Base-by-base conservation (phyloP, 2,113 vertebrate genomes). In the Brachyhypopomus gauderio region DNA sequence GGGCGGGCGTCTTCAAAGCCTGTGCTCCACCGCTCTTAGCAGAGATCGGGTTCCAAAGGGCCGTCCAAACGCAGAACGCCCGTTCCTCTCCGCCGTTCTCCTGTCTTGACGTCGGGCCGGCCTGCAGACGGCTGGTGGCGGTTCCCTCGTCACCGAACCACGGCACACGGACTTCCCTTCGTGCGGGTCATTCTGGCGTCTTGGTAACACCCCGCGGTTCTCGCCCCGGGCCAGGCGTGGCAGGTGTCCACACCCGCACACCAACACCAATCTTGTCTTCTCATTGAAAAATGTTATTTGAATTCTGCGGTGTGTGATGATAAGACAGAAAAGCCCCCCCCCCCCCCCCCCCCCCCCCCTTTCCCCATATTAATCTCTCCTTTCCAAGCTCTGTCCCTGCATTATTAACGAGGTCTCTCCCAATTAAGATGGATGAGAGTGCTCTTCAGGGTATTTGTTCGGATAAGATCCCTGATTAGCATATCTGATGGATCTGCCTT, bases 341-440 rank as follows among this genome's bases (percentile, higher is more conserved):
- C 25, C n/a, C n/a, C n/a, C n/a, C n/a, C n/a, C n/a, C n/a, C n/a
- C n/a, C n/a, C n/a, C 36, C 70, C 63, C 23, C 16, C 23, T 17
- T n/a, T 60, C 38, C 66, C 23, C 63, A 70, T 67, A 80, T 84
- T 86, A 83, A 83, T 84, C 69, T 80, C 89, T 84, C 88, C 41
- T 90, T 82, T 83, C 81, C 83, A 87, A 87, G 89, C 86, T 90
- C 79, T 83, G 84, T 80, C 82, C 87, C 85, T 92, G 88, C 91
- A 93, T 92, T 92, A 93, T 93, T 94, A 93, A 94, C 87, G 88
- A 93, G 92, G 85, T 87, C 0, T 90, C 89, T 89, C 90, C 90
- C 92, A 92, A 93, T 93, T 93, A 93, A 88, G 87, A 90, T 86
- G 87, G 83, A 88, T 86, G 89, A 92, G 89, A 85, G 89, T 89